A percentile compares a stretch with the other conserved stretches of the same genome.
Conservation (phyloP, 2,113 vertebrate species). For the Sylvia atricapilla region DNA sequence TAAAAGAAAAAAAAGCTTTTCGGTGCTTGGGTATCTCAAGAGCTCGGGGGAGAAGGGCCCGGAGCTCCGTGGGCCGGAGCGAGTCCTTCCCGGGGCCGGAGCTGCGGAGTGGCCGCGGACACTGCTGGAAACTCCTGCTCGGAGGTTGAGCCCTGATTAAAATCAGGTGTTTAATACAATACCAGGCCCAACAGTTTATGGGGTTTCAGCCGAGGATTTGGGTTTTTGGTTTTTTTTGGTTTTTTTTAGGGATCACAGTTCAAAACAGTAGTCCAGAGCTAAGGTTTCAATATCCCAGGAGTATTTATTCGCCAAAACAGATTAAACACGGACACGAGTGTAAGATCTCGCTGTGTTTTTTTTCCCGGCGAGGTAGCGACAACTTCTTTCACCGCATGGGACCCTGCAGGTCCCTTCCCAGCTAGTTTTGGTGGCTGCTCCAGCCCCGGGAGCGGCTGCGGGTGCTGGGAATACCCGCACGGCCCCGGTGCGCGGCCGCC, state of each 20-base stretch:
- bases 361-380: background rate
- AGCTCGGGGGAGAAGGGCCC: background rate
- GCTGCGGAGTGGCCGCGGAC: background rate
- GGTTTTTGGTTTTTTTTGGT: background rate
- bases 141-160: slow-evolving; percentile 51
- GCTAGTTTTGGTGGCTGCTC: fast-evolving
- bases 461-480: background rate
- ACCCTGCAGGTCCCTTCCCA: background rate
- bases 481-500: background rate
- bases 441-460: background rate
- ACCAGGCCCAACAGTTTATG: slow-evolving; percentile 62
- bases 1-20: fast-evolving
- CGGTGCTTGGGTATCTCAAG: background rate
- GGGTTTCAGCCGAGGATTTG: slow-evolving; percentile 56
- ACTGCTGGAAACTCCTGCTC: background rate
- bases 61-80: background rate
- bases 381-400: fast-evolving
- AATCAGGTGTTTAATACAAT: slow-evolving; percentile 62
- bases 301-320: background rate
- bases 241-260: slow-evolving; percentile 48
- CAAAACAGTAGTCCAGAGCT: slow-evolving; percentile 17
- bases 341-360: background rate
- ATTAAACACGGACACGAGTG: background rate
- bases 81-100: background rate
- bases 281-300: slow-evolving; percentile 39